Base-by-base conservation (phyloP, 2,797 vertebrate genomes). In the Distichodus sexfasciatus region DNA sequence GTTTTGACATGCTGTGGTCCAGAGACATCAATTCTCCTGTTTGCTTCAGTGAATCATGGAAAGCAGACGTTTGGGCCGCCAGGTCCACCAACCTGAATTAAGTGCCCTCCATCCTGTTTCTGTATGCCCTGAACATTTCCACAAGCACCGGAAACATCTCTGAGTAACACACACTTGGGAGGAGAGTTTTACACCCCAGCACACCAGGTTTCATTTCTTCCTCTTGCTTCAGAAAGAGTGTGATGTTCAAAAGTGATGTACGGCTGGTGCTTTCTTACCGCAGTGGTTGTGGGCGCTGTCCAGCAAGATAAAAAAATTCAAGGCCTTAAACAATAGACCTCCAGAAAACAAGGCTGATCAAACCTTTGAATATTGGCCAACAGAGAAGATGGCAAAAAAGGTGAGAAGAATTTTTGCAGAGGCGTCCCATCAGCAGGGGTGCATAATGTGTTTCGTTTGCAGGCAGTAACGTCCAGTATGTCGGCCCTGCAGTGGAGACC, bases 41-140 rank as follows among this genome's bases (percentile, higher is more conserved):
- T 48, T 64, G 71, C 76, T 77, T 79, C 53, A 58, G 71, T 53
- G 67, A 81, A 40, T 71, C 69, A 62, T 66, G 80, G 51, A 61
- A 63, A 47, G 72, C 69, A 63, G 72, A 55, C 29, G 46, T 43
- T 59, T 24, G 1, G 21, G 10, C 17, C 47, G 57, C 69, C 74
- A 63, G 62, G 69, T 61, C 64, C 75, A 82, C 66, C 43, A 74
- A 53, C 72, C 69, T 67, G 69, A 83, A 84, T 82, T 81, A 85
- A 83, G 73, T 68, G 69, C 78, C 66, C 69, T 69, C 50, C 47
- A 35, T 29, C 21, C 43, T 44, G 29, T 28, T 31, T 19, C 43
- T 50, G 35, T n/a, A 53, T 29, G 21, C 23, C 10, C 61, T 78
- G 72, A 55, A 62, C 76, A 28, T 70, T n/a, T n/a, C 55, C 51